phyloP scores from a whole-genome alignment of 1,140 invertebrate genomes.

The Holcopasites calliopsidis region DNA sequence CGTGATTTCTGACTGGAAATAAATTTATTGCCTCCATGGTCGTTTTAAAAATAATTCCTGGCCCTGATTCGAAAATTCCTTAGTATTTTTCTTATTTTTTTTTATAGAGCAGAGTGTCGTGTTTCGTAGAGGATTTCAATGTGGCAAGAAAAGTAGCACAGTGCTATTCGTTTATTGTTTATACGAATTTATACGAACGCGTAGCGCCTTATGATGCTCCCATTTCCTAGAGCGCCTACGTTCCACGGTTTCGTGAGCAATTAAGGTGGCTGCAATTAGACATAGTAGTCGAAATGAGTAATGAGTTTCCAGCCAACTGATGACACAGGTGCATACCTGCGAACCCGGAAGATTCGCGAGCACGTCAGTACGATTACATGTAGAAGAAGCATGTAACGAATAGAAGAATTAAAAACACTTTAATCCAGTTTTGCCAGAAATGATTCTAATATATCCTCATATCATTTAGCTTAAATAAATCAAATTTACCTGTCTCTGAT shows the following conservation, averaged over 20 bases:
- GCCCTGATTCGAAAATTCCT: not conserved
- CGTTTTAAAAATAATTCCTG: not conserved
- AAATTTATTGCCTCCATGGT: too few species aligned
- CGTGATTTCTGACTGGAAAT: too few species aligned
- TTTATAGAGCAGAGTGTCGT: not conserved
- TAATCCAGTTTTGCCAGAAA: too few species aligned
- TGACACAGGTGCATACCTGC: conserved; percentile 36
- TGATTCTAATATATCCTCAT: too few species aligned
- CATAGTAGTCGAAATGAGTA: conserved; percentile 41
- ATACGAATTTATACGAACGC: conserved; percentile 13
- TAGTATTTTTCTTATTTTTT: not conserved
- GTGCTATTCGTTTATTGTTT: conserved; percentile 38
- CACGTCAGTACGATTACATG: not conserved
- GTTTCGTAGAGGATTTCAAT: conserved; percentile 8
- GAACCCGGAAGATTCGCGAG: not conserved
- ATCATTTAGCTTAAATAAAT: too few species aligned
- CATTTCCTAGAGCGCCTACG: conserved; percentile 10
- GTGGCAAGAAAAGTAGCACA: not conserved
- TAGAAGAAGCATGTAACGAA: not conserved
- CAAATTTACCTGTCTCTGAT: too few species aligned
- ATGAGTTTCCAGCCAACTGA: conserved; percentile 39
- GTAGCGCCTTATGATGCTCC: conserved; percentile 27
- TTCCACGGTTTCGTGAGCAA: conserved; percentile 31
- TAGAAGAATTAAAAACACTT: too few species aligned
- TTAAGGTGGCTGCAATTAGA: conserved; percentile 50